phyloP scores from a whole-genome alignment of 2,113 vertebrate species.

The Anseranas semipalmata region DNA sequence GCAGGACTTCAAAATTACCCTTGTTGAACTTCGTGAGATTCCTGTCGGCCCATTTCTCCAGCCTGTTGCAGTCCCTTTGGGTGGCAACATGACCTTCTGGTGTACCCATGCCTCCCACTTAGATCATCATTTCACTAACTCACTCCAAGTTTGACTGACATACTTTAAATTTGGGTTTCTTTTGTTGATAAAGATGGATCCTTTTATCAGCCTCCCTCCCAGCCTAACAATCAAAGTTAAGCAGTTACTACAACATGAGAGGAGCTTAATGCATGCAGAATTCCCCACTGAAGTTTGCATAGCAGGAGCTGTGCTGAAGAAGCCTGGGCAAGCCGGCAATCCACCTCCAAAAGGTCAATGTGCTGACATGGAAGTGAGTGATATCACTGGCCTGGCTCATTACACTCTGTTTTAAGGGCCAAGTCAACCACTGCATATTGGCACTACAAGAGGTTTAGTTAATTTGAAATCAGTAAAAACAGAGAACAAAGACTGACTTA shows the following conservation, averaged over 20 bases:
- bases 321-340: background rate
- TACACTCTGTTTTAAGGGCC: background rate
- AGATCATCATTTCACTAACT: background rate
- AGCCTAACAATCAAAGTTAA: background rate
- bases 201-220: background rate
- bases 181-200: background rate
- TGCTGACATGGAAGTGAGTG: background rate
- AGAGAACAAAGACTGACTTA: background rate
- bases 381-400: background rate
- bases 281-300: background rate
- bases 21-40: background rate
- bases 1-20: background rate
- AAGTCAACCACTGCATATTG: background rate
- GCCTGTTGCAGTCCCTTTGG: background rate
- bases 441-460: background rate
- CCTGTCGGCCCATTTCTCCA: background rate
- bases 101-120: background rate
- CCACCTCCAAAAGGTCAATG: background rate
- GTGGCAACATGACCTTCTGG: background rate
- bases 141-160: background rate
- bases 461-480: background rate
- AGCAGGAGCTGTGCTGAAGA: fast-evolving
- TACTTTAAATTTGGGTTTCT: background rate
- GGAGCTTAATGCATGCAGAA: background rate
- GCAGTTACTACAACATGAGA: background rate